Evolutionary conservation across 2,113 vertebrate species (phyloP).

Genomic region (Vanacampus margaritifer): DNA sequence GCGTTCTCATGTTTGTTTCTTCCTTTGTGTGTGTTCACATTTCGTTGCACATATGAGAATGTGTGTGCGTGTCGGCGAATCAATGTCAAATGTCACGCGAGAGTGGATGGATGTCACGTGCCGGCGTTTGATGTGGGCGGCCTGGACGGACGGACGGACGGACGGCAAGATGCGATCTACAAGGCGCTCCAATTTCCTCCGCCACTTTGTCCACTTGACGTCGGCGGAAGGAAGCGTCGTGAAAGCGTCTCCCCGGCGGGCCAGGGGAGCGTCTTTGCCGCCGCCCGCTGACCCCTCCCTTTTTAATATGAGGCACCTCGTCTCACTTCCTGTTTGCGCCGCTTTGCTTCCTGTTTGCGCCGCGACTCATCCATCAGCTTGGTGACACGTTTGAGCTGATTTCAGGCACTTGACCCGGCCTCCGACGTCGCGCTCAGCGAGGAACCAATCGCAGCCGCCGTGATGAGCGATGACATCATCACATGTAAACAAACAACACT

Average conservation of each 20-base stretch:
- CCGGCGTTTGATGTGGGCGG: not conserved
- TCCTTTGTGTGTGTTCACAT: constrained; percentile 27
- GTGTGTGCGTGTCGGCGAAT: constrained; percentile 33
- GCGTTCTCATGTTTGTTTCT: no score
- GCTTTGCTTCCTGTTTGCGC: constrained; percentile 76
- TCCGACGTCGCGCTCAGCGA: not conserved
- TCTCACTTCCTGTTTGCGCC: constrained; percentile 76
- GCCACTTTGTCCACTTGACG: constrained; percentile 72
- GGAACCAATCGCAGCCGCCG: no score
- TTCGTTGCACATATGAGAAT: no score
- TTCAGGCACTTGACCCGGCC: not conserved
- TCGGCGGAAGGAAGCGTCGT: not conserved
- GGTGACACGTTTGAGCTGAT: not conserved
- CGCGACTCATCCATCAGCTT: constrained; percentile 70
- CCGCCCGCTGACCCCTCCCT: constrained; percentile 74
- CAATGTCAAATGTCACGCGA: not conserved
- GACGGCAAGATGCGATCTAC: constrained; percentile 66
- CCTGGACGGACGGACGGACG: not conserved
- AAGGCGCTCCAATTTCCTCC: constrained; percentile 96
- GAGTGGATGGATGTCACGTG: not conserved
- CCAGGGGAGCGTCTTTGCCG: constrained; percentile 82
- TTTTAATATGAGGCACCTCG: constrained; percentile 79
- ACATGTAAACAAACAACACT: no score
- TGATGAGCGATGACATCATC: no score
- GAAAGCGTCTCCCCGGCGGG: constrained; percentile 76